phyloP scores from a whole-genome alignment of 2,797 vertebrate genomes.

The Pseudochaenichthys georgianus region DNA sequence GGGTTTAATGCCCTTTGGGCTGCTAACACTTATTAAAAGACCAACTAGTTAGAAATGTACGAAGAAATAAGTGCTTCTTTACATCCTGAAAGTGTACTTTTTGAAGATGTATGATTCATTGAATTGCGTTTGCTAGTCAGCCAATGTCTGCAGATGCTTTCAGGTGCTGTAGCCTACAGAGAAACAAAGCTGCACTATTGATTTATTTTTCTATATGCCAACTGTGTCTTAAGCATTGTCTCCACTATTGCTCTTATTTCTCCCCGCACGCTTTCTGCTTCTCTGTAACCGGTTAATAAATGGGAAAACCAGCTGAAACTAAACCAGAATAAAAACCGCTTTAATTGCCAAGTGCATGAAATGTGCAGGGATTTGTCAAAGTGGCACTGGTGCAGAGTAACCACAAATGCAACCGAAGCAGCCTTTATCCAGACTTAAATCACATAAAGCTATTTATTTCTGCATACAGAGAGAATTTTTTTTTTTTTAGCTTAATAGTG shows the following conservation, averaged over 20 bases:
- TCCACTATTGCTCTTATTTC: slow-evolving; percentile 38
- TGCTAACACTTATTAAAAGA: slow-evolving; percentile 54
- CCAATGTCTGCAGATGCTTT: slow-evolving; percentile 55
- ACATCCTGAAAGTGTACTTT: slow-evolving; percentile 32
- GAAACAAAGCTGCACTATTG: slow-evolving; percentile 70
- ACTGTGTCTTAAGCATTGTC: slow-evolving; percentile 54
- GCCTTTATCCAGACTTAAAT: slow-evolving; percentile 31
- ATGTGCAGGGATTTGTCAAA: slow-evolving; percentile 51
- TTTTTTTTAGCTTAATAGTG: slow-evolving; percentile 53
- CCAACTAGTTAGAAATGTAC: slow-evolving; percentile 42
- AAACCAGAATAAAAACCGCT: slow-evolving; percentile 47
- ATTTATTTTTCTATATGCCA: slow-evolving; percentile 64
- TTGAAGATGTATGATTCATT: slow-evolving; percentile 46
- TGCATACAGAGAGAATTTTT: slow-evolving; percentile 32
- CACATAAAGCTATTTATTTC: slow-evolving; percentile 57
- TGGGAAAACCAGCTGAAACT: slow-evolving; percentile 49
- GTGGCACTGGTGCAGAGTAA: slow-evolving; percentile 47
- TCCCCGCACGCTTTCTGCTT: slow-evolving; percentile 34
- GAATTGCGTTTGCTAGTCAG: slow-evolving; percentile 57
- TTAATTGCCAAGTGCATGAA: slow-evolving; percentile 60
- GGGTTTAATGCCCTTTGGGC: slow-evolving; percentile 46
- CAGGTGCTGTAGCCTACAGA: slow-evolving; percentile 70
- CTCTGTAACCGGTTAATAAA: slow-evolving; percentile 46
- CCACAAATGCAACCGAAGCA: slow-evolving; percentile 38
- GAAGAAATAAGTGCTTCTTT: slow-evolving; percentile 44